A percentile compares a stretch with the other conserved stretches of the same genome.
These are phyloP conservation scores for Thymelicus acteon DNA, from an alignment of 2,888 invertebrate species.

Conservation along the genomic window DNA sequence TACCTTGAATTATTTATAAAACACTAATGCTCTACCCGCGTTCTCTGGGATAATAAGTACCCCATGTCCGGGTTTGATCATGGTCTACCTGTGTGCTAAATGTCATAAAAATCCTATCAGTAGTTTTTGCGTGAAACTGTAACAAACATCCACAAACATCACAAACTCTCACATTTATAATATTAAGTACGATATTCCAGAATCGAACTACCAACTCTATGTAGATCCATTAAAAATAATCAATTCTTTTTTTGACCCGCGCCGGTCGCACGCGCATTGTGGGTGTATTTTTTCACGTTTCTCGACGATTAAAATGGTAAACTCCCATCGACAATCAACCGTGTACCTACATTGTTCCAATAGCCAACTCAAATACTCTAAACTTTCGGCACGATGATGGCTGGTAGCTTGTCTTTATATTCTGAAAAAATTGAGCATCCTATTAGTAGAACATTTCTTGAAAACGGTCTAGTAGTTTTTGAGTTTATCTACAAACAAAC, in stretches of 20 bases:
- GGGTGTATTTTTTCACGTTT: constrained; percentile 82
- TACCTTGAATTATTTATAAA: not conserved
- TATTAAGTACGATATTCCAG: not conserved
- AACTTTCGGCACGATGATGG: not conserved
- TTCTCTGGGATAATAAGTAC: no score
- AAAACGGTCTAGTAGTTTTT: no score
- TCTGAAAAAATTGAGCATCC: no score
- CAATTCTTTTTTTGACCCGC: constrained; percentile 56
- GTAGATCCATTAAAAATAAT: constrained; percentile 45
- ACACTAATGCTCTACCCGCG: not conserved
- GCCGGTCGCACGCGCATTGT: constrained; percentile 72
- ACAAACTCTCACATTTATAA: no score
- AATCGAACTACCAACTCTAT: constrained; percentile 55
- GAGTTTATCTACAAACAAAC: no score
- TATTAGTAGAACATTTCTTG: no score
- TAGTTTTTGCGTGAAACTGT: no score
- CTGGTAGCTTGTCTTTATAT: not conserved
- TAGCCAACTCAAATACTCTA: constrained; percentile 22
- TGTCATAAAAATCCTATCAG: no score
- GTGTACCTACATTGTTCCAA: constrained; percentile 63
- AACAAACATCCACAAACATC: no score
- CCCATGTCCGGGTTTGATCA: no score
- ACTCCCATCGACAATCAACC: constrained; percentile 56
- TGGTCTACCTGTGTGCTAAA: no score
- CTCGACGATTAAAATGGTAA: constrained; percentile 71